These are phyloP conservation scores for Dysidea cf. avara DNA, from an alignment of 37 sponge, comb jelly and placozoan genomes.

Conservation along the genomic window DNA sequence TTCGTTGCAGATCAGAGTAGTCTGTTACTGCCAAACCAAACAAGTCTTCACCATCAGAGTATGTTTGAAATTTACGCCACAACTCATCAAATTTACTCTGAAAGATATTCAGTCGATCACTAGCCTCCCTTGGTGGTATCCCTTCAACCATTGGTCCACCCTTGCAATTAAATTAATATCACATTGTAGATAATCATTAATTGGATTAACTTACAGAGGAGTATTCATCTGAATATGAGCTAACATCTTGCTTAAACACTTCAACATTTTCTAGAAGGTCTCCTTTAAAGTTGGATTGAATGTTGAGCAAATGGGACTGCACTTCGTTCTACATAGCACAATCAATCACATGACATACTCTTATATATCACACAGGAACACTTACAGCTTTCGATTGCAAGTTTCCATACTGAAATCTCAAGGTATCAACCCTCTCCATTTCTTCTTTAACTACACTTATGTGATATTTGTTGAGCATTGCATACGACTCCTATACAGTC, in stretches of 20 bases:
- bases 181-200: neutral
- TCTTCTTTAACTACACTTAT: slow-evolving; percentile 88
- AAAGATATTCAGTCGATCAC: slow-evolving; percentile 48
- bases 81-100: slow-evolving; percentile 89
- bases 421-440: slow-evolving; percentile 91
- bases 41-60: slow-evolving; percentile 90
- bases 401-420: slow-evolving; percentile 92
- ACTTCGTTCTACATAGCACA: slow-evolving; percentile 33
- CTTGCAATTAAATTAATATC: neutral
- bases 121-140: slow-evolving; percentile 73
- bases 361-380: neutral
- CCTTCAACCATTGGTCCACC: slow-evolving; percentile 77
- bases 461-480: slow-evolving; percentile 75
- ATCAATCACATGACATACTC: neutral
- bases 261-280: slow-evolving; percentile 72
- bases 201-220: slow-evolving; percentile 27
- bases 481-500: slow-evolving; percentile 87
- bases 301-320: slow-evolving; percentile 72
- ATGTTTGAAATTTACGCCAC: slow-evolving; percentile 91
- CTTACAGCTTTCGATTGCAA: slow-evolving; percentile 64
- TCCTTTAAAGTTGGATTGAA: slow-evolving; percentile 85
- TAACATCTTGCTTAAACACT: slow-evolving; percentile 58
- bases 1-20: slow-evolving; percentile 79
- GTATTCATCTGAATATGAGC: slow-evolving; percentile 74
- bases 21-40: slow-evolving; percentile 93